Base-by-base conservation (phyloP, 2,888 invertebrate species). In the Orchestes rusci region DNA sequence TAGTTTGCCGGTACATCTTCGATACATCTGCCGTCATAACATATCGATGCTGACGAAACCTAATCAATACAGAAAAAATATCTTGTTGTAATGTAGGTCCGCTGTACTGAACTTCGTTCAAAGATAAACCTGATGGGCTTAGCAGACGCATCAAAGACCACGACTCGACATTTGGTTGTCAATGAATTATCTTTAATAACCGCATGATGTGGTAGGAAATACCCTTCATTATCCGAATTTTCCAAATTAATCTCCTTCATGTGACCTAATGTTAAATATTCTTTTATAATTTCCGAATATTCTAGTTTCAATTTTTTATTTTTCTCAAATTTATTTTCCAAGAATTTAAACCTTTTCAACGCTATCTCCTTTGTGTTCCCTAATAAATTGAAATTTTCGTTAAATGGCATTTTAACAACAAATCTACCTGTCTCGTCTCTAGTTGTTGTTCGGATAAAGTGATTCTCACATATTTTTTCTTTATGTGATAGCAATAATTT, bases 141-240 rank as follows among this genome's bases (percentile, higher is more conserved):
- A 3, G 45, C 39, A 2, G 58, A 57, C n/a, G 48, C 49, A 39
- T 58, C 50, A 33, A 57, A 56, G 2, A 56, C 56, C 2, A n/a
- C n/a, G n/a, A 55, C 55, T 10, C 57, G 16, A 18, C 35, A 35
- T 16, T 39, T 39, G 4, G 39, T 39, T 7, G 39, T 39, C 7
- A 17, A 16, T 7, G 16, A 16, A n/a, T 16, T 16, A 8, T 39
- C 16, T 17, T 40, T 40, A 3, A 32, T 32, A 5, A 40, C 40
- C 2, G 40, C 40, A 19, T 40, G 40, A 20, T 40, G 32, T n/a
- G 20, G 31, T 8, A 40, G 19, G 12, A 12, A 39, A 23, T 27
- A 39, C 2, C 29, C 39, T 15, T 39, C 17, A 39, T 39, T 30
- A 16, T 8, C 3, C 16, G 5, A 13, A 12, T 31, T 16, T 10